Evolutionary conservation across 2,113 vertebrate genomes (phyloP), one percentile per base, ranked within the genome.

Genomic region (Mormoops blainvillei): DNA sequence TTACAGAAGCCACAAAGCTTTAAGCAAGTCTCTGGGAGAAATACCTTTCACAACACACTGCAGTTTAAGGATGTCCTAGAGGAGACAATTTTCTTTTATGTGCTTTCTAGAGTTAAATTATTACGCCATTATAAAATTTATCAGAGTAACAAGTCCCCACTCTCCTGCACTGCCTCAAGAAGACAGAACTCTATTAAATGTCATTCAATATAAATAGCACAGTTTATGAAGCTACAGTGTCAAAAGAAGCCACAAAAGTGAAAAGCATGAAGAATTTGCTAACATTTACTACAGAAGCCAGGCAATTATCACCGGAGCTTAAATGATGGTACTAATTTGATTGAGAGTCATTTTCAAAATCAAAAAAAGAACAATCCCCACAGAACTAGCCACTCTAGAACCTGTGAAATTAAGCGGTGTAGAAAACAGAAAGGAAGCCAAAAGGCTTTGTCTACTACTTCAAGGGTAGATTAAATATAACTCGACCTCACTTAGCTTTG

Each of bases 81-180:
- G 65, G 77, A 94, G 38, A 76, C 22, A 63, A 7, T 45, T 88
- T 94, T 58, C 70, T 58, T 80, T 86, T 73, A 61, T 52, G 67
- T 45, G 52, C 56, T 94, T 84, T 77, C 82, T 88, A 81, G 43
- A 94, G 80, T 90, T 94, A 86, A 78, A 95, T 41, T 95, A 73
- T 45, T 90, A 80, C 1, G 82, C 76, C 68, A 80, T 88, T 91
- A 85, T 24, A 91, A 68, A 87, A 61, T 26, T 94, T 92, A 85
- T 48, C 50, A 84, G 36, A 96, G 58, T 76, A 94, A 73, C 20
- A 96, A 90, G 36, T 89, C 24, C 84, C 71, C 33, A 73, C 43
- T 58, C 31, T 67, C 76, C 56, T 94, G 70, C 50, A 52, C 24
- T 76, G 67, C 77, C 58, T 93, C 61, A 88, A 89, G 54, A 93